Base-by-base conservation (phyloP, 2,888 invertebrate genomes). In the Acleris emargana region DNA sequence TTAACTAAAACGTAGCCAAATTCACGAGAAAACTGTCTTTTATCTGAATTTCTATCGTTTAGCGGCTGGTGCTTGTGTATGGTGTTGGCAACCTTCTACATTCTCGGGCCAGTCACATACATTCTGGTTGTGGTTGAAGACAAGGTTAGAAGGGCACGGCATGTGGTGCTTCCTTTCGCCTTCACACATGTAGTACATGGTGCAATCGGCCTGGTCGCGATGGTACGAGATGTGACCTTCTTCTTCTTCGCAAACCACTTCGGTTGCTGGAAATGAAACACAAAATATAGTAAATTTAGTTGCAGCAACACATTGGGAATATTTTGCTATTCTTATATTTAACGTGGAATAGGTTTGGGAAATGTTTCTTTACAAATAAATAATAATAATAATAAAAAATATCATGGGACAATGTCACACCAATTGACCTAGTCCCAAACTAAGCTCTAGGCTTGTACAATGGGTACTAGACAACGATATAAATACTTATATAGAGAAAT, bases 21-120 rank as follows among this genome's bases (percentile, higher is more conserved):
- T 69, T 71, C 74, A 76, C 75, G 54, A 69, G 62, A 71, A 63
- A 68, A 60, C 61, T 62, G 68, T 64, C 53, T 43, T 69, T 43
- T 67, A 70, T 68, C 67, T 22, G 62, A 72, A 74, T 62, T 69
- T 64, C 77, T 91, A 92, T 81, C 93, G 87, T 71, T 80, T 85
- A 57, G 91, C 87, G 1, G 93, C 87, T 0, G 93, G 93, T 0
- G 93, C 92, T 80, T 90, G 92, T 18, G 93, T 93, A 78, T 93
- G 93, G 64, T 93, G 93, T 38, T 82, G 77, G 69, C 98, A 98
- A 20, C 97, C 96, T 83, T 97, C 97, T 0, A 98, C 98, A 79
- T 98, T 98, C 80, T 98, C 98, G 0, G 98, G 97, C 98, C 98
- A 98, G 89, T 98, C 98, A 83, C 98, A 98, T 11, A 98, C 98